Evolutionary conservation across 2,113 vertebrate genomes (phyloP).

Genomic region (Nothocercus julius): DNA sequence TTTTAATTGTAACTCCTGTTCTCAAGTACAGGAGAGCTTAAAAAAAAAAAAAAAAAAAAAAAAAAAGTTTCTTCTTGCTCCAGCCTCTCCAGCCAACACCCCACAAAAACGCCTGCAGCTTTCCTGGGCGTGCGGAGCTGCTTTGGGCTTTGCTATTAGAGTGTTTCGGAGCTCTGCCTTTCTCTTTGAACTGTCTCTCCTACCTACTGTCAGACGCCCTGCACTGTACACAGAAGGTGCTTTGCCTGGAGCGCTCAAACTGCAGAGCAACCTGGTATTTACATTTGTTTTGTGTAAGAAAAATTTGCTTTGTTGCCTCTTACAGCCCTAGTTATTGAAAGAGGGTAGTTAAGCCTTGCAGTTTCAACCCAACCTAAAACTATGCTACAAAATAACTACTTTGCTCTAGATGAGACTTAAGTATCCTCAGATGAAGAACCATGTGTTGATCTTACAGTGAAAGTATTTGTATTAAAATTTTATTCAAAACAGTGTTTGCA

Average conservation of each 20-base stretch:
- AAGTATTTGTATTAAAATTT: background rate
- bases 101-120: background rate
- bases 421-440: background rate
- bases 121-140: background rate
- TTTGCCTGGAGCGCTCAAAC: background rate
- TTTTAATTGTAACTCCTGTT: background rate
- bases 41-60: background rate
- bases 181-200: background rate
- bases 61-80: background rate
- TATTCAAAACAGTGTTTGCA: background rate
- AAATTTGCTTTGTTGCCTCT: background rate
- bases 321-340: background rate
- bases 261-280: background rate
- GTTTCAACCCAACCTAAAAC: background rate
- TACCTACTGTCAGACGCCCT: background rate
- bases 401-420: background rate
- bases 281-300: background rate
- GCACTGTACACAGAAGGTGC: background rate
- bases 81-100: background rate
- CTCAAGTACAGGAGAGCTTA: background rate
- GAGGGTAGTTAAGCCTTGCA: background rate
- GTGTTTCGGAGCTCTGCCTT: background rate
- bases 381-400: accelerated
- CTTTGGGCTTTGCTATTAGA: background rate
- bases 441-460: background rate